A percentile compares a stretch with the other conserved stretches of the same genome.
Conservation (phyloP, 2,797 vertebrate genomes). For the Alectoris magna region DNA sequence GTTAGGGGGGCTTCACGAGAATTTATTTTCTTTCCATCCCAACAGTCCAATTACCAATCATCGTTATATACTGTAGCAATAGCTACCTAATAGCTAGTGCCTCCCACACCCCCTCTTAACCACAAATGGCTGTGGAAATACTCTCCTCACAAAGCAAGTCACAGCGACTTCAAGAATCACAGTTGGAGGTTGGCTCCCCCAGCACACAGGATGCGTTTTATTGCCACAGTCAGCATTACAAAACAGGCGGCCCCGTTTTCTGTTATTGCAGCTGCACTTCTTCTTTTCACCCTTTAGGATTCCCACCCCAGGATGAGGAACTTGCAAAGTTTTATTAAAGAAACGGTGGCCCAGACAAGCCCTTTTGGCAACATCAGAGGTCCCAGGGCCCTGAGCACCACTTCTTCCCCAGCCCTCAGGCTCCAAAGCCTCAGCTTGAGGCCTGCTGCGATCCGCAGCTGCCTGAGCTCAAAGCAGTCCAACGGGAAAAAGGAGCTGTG, state of each 20-base stretch:
- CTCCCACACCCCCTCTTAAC: background rate
- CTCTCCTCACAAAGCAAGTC: rapidly evolving
- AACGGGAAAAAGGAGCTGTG: background rate
- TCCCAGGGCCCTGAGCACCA: background rate
- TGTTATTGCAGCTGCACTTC: constrained; percentile 37
- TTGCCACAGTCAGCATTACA: constrained; percentile 53
- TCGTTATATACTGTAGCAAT: background rate
- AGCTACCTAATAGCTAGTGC: background rate
- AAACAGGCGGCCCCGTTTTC: background rate
- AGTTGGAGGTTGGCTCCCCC: background rate
- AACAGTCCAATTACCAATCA: background rate
- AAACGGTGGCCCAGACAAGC: background rate
- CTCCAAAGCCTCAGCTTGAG: background rate
- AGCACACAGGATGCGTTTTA: constrained; percentile 25
- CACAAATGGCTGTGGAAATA: background rate
- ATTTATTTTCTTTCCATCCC: background rate
- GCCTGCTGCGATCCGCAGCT: background rate
- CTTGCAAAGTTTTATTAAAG: background rate
- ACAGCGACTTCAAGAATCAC: background rate
- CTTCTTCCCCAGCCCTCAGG: background rate
- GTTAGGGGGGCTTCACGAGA: background rate
- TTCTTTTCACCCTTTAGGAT: background rate
- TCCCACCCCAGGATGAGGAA: background rate
- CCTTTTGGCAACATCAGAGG: background rate
- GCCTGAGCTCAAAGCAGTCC: background rate